Evolutionary conservation across 2,888 invertebrate species (phyloP).

Genomic region (Rosalia funebris): DNA sequence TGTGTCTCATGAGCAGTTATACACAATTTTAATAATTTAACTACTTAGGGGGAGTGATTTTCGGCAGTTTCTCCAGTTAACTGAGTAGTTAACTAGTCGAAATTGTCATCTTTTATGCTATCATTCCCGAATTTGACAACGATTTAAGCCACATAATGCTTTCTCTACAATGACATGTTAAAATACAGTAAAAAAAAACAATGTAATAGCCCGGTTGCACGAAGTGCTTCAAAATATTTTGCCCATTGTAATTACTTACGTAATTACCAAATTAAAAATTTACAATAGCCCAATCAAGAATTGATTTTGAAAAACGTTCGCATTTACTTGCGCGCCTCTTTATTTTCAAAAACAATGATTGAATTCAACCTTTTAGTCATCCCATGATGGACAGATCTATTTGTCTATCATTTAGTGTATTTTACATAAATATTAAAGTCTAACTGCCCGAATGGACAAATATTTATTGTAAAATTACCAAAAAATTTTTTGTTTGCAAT

Average conservation of each 20-base stretch:
- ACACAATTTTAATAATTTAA: background rate
- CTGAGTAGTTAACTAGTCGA: slow-evolving; percentile 35
- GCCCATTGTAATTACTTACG: slow-evolving; percentile 58
- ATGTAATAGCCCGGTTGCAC: slow-evolving; percentile 66
- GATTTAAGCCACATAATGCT: slow-evolving; percentile 26
- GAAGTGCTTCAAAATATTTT: slow-evolving; percentile 64
- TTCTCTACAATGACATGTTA: slow-evolving; percentile 44
- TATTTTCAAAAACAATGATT: slow-evolving; percentile 48
- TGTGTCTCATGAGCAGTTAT: too few species aligned
- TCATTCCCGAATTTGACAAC: slow-evolving; percentile 48
- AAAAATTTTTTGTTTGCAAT: slow-evolving; percentile 64
- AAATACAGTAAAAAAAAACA: slow-evolving; percentile 55
- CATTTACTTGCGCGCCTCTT: slow-evolving; percentile 31
- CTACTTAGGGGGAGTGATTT: slow-evolving; percentile 44
- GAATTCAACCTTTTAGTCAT: slow-evolving; percentile 57
- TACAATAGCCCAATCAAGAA: slow-evolving; percentile 63
- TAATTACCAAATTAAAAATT: slow-evolving; percentile 56
- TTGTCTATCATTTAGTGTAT: slow-evolving; percentile 55
- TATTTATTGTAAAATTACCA: slow-evolving; percentile 66
- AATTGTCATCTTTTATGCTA: slow-evolving; percentile 51
- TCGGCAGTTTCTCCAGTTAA: slow-evolving; percentile 46
- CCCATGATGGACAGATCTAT: slow-evolving; percentile 31
- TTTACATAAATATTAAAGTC: slow-evolving; percentile 65
- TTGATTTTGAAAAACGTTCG: slow-evolving; percentile 43
- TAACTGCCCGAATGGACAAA: slow-evolving; percentile 65